Evolutionary conservation across 2,797 vertebrate genomes (phyloP), one percentile per base, ranked within the genome.

Genomic region (Odontamblyopus rebecca): DNA sequence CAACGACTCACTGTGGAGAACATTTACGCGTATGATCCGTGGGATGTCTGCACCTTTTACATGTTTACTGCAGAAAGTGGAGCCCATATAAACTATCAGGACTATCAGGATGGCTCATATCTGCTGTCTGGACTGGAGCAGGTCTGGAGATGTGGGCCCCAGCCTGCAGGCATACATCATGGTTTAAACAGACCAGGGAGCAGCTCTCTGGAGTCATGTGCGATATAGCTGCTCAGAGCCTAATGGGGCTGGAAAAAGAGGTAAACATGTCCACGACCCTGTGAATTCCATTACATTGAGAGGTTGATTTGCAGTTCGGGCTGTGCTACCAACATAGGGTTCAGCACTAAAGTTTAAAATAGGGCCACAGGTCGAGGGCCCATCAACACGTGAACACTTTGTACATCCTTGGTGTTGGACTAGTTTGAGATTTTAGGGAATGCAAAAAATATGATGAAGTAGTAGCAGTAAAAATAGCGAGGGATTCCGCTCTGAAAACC

Each of bases 191-290:
- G 91, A 92, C 78, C 86, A 86, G 84, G 86, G 61, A 62, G 85
- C 82, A 79, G 82, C 87, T 87, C 89, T 88, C 82, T 80, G 19
- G 85, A 90, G 91, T 91, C 91, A 90, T 78, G 86, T 85, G 87
- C 92, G 91, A 93, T 91, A 91, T 91, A 91, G 89, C 68, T 71
- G 86, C 90, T 89, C 82, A 68, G 89, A 85, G 87, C 84, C 87
- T 90, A 90, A 93, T 92, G 88, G 89, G 83, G 85, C 89, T 90
- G 91, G 92, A 93, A 92, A 91, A 92, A 91, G 89, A 92, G 79
- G 90, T 92, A 91, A 93, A 93, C 92, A 89, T 89, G 88, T 91
- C 87, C 87, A 87, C 86, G 70, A 88, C 86, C 85, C 88, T 91
- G 91, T 85, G 88, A 88, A 91, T 91, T 91, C 86, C 89, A 91